These are phyloP conservation scores for Diarsia rubi DNA, from an alignment of 2,888 invertebrate genomes.

Conservation along the genomic window DNA sequence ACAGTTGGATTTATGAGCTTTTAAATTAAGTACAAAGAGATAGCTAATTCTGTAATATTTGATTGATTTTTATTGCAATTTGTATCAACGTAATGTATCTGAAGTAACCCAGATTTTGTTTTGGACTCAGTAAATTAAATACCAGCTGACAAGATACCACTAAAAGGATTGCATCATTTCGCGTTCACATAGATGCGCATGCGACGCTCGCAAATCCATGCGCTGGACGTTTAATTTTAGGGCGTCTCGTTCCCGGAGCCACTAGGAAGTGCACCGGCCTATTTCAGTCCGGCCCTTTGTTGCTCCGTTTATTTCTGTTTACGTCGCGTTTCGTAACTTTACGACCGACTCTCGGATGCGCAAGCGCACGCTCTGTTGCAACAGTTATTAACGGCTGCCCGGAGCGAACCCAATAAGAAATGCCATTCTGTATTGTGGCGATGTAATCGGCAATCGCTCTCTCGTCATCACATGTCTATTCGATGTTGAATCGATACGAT, in stretches of 20 bases:
- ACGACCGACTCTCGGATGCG: conserved; percentile 84
- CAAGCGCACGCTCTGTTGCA: conserved; percentile 82
- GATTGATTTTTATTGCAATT: conserved; percentile 14
- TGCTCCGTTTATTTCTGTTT: conserved; percentile 88
- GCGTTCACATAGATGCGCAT: conserved; percentile 54
- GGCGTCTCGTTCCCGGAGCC: conserved; percentile 76
- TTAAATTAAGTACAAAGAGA: conserved; percentile 35
- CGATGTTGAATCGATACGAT: conserved; percentile 59
- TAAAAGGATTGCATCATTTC: conserved; percentile 59
- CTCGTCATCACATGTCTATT: conserved; percentile 66
- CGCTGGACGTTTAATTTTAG: conserved; percentile 78
- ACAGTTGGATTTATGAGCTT: conserved; percentile 30
- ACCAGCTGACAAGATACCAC: conserved; percentile 40
- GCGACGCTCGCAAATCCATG: conserved; percentile 58
- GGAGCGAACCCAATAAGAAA: conserved; percentile 78
- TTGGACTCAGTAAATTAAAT: neutral
- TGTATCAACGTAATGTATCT: neutral
- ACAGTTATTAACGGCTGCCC: conserved; percentile 85
- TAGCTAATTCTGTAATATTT: conserved; percentile 19
- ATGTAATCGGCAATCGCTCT: conserved; percentile 68
- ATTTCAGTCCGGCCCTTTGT: conserved; percentile 87
- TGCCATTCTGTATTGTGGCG: conserved; percentile 70
- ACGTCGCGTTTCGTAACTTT: conserved; percentile 89
- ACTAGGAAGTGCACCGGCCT: conserved; percentile 86
- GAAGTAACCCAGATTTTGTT: conserved; percentile 6